phyloP scores from a whole-genome alignment of 1,140 invertebrate species.

The Radopholus similis region DNA sequence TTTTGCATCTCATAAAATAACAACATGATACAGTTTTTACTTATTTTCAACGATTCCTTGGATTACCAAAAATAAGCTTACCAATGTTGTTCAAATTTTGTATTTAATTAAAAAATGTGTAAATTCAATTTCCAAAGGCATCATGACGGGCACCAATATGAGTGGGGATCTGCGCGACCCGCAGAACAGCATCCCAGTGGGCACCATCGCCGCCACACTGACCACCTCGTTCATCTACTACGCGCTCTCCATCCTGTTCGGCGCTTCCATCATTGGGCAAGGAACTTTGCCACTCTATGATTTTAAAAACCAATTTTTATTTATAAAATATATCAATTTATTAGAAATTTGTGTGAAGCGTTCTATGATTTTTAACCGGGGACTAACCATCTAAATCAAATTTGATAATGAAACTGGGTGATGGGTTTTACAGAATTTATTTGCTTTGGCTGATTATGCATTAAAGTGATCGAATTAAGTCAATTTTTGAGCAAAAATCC shows the following conservation, averaged over 20 bases:
- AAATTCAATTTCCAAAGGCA: too few relatives aligned
- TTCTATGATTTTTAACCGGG: too few relatives aligned
- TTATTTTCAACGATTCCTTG: not conserved
- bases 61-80: not conserved
- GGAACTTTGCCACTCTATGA: not conserved
- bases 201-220: constrained; percentile 91
- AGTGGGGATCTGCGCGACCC: constrained; percentile 79
- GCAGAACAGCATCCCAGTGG: constrained; percentile 82
- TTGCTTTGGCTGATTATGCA: too few relatives aligned
- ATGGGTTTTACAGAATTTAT: too few relatives aligned
- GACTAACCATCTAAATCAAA: too few relatives aligned
- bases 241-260: constrained; percentile 84
- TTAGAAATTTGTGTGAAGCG: too few relatives aligned
- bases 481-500: not conserved
- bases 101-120: too few relatives aligned
- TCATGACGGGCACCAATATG: constrained; percentile 57
- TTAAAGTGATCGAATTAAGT: too few relatives aligned
- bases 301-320: not conserved
- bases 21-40: constrained; percentile 17
- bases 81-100: too few relatives aligned
- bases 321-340: too few relatives aligned
- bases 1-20: too few relatives aligned
- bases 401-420: too few relatives aligned
- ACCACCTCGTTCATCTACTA: constrained; percentile 91
- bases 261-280: constrained; percentile 82